phyloP scores from a whole-genome alignment of 2,888 invertebrate genomes.

The Lithophane socia region DNA sequence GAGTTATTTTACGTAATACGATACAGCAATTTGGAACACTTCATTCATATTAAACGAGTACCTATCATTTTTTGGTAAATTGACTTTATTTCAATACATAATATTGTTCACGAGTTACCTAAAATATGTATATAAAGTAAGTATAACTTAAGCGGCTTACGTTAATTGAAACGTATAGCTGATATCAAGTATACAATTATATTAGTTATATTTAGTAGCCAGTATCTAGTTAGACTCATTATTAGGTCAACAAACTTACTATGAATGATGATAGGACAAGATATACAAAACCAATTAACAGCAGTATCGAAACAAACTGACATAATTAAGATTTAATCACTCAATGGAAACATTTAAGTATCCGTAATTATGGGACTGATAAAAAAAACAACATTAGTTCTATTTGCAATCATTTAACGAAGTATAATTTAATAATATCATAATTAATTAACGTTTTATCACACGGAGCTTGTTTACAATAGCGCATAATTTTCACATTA shows the following conservation, averaged over 20 bases:
- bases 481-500: constrained; percentile 20
- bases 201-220: background rate
- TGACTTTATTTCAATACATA: constrained; percentile 1
- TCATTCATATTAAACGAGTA: constrained; percentile 14
- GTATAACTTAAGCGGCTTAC: background rate
- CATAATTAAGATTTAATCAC: constrained; percentile 18
- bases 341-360: constrained; percentile 1
- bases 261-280: constrained; percentile 8
- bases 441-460: constrained; percentile 28
- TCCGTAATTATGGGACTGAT: constrained; percentile 10
- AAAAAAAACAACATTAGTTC: background rate
- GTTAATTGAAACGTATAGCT: background rate
- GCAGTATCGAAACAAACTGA: background rate
- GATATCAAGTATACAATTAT: constrained; percentile 4
- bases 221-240: background rate
- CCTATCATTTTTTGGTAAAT: constrained; percentile 18
- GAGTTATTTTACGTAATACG: constrained; percentile 28
- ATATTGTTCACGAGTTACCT: background rate
- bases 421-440: constrained; percentile 19
- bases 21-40: constrained; percentile 33
- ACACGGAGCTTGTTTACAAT: background rate
- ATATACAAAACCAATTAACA: constrained; percentile 5
- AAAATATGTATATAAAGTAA: background rate
- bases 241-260: constrained; percentile 27
- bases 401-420: constrained; percentile 7